Percentiles rank a stretch among this genome's conserved stretches.
phyloP scores from a whole-genome alignment of 1,140 invertebrate genomes.

The Bradysia coprophila region DNA sequence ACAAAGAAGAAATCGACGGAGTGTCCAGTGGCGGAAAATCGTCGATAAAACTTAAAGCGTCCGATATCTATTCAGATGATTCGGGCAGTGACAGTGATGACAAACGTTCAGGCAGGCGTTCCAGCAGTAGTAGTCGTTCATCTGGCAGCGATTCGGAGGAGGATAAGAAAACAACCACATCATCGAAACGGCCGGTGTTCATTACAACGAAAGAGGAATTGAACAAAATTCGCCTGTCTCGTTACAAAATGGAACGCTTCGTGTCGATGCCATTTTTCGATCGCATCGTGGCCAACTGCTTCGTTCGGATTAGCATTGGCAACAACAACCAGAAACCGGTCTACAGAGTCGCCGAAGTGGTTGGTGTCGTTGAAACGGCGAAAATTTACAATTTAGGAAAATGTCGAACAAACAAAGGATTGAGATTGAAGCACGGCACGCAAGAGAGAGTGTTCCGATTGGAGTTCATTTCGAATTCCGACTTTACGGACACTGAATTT shows the following conservation, averaged over 20 bases:
- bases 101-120: conserved; percentile 26
- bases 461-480: conserved; percentile 95
- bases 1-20: conserved; percentile 45
- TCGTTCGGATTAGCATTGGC: conserved; percentile 91
- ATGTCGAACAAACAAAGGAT: conserved; percentile 83
- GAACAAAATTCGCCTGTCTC: conserved; percentile 71
- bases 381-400: conserved; percentile 82
- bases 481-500: conserved; percentile 87
- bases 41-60: conserved; percentile 60
- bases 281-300: conserved; percentile 77
- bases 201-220: conserved; percentile 65
- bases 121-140: conserved; percentile 26
- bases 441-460: conserved; percentile 86
- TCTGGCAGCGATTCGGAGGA: conserved; percentile 30
- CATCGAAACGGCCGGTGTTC: conserved; percentile 34
- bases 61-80: conserved; percentile 91
- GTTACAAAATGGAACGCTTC: conserved; percentile 85
- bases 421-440: conserved; percentile 59
- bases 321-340: conserved; percentile 74
- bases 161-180: conserved; percentile 17
- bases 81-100: conserved; percentile 65
- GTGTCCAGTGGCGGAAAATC: conserved; percentile 20
- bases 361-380: conserved; percentile 86
- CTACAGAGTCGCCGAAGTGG: conserved; percentile 87
- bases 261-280: conserved; percentile 94